Percentiles rank a stretch among this genome's conserved stretches.
These are phyloP conservation scores for Dascyllus trimaculatus DNA, from an alignment of 2,113 vertebrate species.

Conservation along the genomic window DNA sequence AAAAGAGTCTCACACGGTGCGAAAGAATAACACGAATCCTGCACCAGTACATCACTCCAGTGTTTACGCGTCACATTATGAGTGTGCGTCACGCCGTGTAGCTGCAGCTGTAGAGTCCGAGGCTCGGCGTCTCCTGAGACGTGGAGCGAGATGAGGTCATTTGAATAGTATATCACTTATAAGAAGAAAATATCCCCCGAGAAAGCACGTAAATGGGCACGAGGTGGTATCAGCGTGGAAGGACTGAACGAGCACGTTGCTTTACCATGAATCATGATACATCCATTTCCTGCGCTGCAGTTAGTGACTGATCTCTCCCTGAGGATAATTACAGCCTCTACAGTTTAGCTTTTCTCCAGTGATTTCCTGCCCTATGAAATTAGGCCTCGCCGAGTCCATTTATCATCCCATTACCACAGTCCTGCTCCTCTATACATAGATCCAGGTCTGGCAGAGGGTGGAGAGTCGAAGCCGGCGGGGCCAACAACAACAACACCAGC, in stretches of 20 bases:
- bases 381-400: slow-evolving; percentile 77
- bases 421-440: slow-evolving; percentile 78
- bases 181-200: not conserved
- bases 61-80: slow-evolving; percentile 40
- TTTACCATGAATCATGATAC: slow-evolving; percentile 68
- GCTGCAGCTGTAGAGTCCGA: slow-evolving; percentile 45
- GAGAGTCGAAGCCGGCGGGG: slow-evolving; percentile 34
- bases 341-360: slow-evolving; percentile 78
- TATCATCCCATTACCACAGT: slow-evolving; percentile 80
- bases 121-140: slow-evolving; percentile 29
- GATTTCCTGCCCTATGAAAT: slow-evolving; percentile 83
- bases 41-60: slow-evolving; percentile 32
- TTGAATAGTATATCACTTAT: slow-evolving; percentile 27
- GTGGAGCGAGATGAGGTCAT: slow-evolving; percentile 57
- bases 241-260: slow-evolving; percentile 56
- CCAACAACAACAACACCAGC: slow-evolving; percentile 77
- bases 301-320: slow-evolving; percentile 79
- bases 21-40: slow-evolving; percentile 25
- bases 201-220: slow-evolving; percentile 28
- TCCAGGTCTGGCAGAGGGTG: slow-evolving; percentile 60
- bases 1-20: slow-evolving; percentile 9
- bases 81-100: slow-evolving; percentile 16
- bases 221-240: slow-evolving; percentile 41
- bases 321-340: slow-evolving; percentile 79
- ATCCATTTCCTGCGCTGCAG: slow-evolving; percentile 72